Evolutionary conservation across 2,888 invertebrate species (phyloP).

Genomic region (Drosophila infuscata): DNA sequence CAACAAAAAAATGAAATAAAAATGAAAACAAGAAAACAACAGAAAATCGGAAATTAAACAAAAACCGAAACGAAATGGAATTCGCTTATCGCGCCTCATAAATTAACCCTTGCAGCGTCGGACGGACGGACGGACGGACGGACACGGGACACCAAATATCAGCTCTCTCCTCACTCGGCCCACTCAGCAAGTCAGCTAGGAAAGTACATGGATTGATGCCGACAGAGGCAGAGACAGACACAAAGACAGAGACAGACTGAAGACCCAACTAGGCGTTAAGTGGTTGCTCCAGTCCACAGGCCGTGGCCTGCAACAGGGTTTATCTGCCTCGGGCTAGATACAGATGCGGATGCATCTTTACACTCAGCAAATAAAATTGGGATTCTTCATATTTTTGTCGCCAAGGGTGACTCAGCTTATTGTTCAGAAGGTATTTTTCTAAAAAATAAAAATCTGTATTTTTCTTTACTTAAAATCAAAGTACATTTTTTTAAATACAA

Average conservation of each 20-base stretch:
- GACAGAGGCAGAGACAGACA: not conserved
- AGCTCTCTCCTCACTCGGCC: conserved; percentile 9
- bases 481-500: not conserved
- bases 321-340: conserved; percentile 41
- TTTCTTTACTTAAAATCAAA: not conserved
- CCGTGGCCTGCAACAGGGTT: conserved; percentile 45
- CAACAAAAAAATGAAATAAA: conserved; percentile 14
- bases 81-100: conserved; percentile 82
- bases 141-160: conserved; percentile 24
- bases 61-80: conserved; percentile 80
- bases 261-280: conserved; percentile 44
- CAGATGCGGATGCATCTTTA: not conserved
- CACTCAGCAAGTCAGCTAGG: conserved; percentile 11
- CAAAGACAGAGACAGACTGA: not conserved
- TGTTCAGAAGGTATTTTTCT: not conserved
- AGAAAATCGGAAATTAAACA: conserved; percentile 81
- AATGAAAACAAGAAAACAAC: conserved; percentile 45
- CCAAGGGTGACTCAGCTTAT: not conserved
- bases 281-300: conserved; percentile 55
- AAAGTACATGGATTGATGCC: conserved; percentile 18
- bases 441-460: too few species aligned
- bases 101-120: conserved; percentile 78
- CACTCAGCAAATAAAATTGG: not conserved
- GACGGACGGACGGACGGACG: conserved; percentile 20
- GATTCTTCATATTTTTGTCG: not conserved